Conservation (phyloP, 2,797 vertebrate species). For the Phaenicophaeus curvirostris region DNA sequence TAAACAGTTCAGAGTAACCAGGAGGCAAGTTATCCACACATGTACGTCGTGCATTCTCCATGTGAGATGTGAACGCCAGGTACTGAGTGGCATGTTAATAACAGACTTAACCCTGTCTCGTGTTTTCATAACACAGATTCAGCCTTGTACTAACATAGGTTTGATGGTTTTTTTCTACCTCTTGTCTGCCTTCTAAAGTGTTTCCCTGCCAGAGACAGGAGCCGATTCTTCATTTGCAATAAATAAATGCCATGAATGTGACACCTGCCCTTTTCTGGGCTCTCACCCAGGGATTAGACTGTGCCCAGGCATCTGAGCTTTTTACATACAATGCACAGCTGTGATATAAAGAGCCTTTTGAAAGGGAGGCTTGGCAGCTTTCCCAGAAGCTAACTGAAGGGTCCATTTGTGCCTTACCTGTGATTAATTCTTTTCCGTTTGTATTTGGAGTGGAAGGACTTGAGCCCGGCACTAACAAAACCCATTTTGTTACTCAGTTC, state of each 20-base stretch:
- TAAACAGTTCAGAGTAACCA: slow-evolving; percentile 43
- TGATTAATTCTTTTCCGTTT: slow-evolving; percentile 54
- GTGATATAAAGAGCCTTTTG: slow-evolving; percentile 54
- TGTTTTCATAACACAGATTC: background rate
- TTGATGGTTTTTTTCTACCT: background rate
- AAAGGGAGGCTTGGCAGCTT: slow-evolving; percentile 53
- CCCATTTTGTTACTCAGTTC: slow-evolving; percentile 31
- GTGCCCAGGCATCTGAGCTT: background rate
- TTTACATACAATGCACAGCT: slow-evolving; percentile 57
- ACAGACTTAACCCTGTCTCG: background rate
- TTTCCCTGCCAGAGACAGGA: slow-evolving; percentile 22
- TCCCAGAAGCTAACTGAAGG: slow-evolving; percentile 54
- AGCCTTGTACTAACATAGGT: slow-evolving; percentile 31
- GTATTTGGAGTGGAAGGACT: slow-evolving; percentile 41
- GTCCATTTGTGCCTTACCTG: slow-evolving; percentile 52
- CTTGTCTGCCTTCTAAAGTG: slow-evolving; percentile 12
- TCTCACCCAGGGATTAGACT: slow-evolving; percentile 39
- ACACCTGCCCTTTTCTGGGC: slow-evolving; percentile 61
- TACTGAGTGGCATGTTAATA: background rate
- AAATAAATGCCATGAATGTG: slow-evolving; percentile 23
- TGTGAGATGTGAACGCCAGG: slow-evolving; percentile 53
- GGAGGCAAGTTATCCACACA: slow-evolving; percentile 26
- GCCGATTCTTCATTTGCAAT: slow-evolving; percentile 3
- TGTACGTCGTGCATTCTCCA: slow-evolving; percentile 39
- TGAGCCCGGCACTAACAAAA: slow-evolving; percentile 50